phyloP scores from a whole-genome alignment of 2,888 invertebrate genomes.

The Anodontia alba region DNA sequence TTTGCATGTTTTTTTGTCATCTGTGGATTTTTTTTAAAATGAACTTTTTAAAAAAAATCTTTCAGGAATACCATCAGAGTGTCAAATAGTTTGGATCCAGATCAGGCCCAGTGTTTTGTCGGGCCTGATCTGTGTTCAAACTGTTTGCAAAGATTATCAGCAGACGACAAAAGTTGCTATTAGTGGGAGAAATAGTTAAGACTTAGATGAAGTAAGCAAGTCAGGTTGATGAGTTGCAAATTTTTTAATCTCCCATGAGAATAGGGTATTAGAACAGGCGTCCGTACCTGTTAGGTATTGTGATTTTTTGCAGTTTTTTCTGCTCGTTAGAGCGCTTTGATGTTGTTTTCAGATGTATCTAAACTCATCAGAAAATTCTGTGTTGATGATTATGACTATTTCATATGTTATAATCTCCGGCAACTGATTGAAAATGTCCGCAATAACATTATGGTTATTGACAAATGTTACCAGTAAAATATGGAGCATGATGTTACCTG shows the following conservation, averaged over 20 bases:
- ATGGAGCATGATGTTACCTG: slow-evolving; percentile 11
- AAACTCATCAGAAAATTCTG: not conserved
- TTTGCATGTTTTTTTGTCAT: no score
- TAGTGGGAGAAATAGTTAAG: no score
- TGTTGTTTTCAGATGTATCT: not conserved
- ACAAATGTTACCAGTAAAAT: slow-evolving; percentile 4
- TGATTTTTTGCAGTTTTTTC: not conserved
- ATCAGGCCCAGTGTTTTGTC: no score
- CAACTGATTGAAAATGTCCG: slow-evolving; percentile 17
- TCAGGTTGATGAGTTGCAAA: not conserved
- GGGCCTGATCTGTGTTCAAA: no score
- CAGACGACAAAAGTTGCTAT: no score
- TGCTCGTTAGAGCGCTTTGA: not conserved
- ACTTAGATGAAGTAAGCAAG: no score
- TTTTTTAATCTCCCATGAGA: not conserved
- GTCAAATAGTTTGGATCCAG: no score
- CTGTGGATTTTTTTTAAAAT: no score
- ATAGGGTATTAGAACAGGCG: not conserved
- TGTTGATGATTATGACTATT: not conserved
- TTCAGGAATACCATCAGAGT: no score
- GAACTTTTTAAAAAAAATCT: no score
- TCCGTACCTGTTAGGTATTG: not conserved
- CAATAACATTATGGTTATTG: slow-evolving; percentile 12
- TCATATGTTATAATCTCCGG: slow-evolving; percentile 8
- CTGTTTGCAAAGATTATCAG: no score